Evolutionary conservation across 2,113 vertebrate species (phyloP), one percentile per base, ranked within the genome.

Genomic region (Nesogale talazaci): DNA sequence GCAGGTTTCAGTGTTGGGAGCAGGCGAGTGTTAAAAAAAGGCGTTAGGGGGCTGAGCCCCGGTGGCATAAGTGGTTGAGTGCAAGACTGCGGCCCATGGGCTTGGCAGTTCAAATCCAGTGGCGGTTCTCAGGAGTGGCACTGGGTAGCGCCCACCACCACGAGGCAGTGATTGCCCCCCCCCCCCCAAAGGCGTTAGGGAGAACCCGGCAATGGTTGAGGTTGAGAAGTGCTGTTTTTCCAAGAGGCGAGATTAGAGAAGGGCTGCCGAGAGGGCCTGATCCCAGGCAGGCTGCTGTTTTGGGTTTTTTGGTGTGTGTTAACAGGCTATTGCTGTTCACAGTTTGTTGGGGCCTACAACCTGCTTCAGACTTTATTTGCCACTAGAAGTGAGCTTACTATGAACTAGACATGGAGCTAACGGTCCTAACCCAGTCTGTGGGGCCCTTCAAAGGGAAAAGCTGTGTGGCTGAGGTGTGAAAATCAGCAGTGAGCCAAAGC

Each of bases 401-500:
- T 72, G 31, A 92, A 38, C 77, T 86, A 59, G 72, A 34, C 74
- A 86, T 31, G 88, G 56, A 27, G 36, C 14, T 34, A 61, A 56
- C 67, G 20, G 72, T 40, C 81, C 82, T 86, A 91, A 63, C 40
- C 17, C 80, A 89, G 70, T 36, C 69, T 87, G 38, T 80, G 12
- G 46, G 56, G 40, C 6, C 38, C 72, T 93, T 46, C 12, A 52
- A 74, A 57, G 40, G 65, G 31, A 72, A 31, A 34, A n/a, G 40
- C 40, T 90, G n/a, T 74, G 12, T 57, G 34, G 65, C 38, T 83
- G 19, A 88, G 19, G 70, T 70, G 20, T 52, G 38, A 69, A 86
- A 22, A 56, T 78, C 9, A 83, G 61, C 34, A 95, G 40, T 88
- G 90, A 97, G 79, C 74, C 96, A 94, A 91, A 34, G 76, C 42